Base-by-base conservation (phyloP, 2,888 invertebrate genomes). In the Idaea biselata region DNA sequence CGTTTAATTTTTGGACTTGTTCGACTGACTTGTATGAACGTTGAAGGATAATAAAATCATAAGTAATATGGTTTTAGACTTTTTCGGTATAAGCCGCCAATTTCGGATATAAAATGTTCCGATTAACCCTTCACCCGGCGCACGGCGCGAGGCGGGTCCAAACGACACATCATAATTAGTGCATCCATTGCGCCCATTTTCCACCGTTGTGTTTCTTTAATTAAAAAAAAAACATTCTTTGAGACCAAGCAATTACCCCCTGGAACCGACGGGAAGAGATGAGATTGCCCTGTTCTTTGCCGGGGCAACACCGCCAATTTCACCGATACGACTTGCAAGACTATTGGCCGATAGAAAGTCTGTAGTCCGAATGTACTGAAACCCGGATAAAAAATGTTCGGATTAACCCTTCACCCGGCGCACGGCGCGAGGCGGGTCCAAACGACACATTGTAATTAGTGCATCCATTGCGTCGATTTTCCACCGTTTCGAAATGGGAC, bases 401-500 rank as follows among this genome's bases (percentile, higher is more conserved):
- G 59, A 33, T 59, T 59, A 59, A 33, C 59, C 59, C 18, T 59
- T 53, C 59, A 53, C 44, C 16, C 58, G 16, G 18, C 14, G 44
- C 44, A 44, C 18, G 18, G 56, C 6, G 56, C 17, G 56, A 14
- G 70, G 71, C 69, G 73, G 73, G 70, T 71, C 70, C 69, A 69
- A 72, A 70, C 71, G 69, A 71, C 71, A 70, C 70, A 72, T 66
- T 57, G 73, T 75, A 76, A 77, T 76, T 76, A 75, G 74, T 74
- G 73, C 57, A 59, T 53, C 18, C 53, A 56, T 6, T n/a, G 6
- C 53, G 72, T 63, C 71, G 70, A 74, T 71, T 75, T 68, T 72
- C 73, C 60, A 69, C 68, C 58, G 58, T 7, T 44, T 44, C 44
- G 7, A 8, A 44, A 25, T 25, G 25, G 25, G 25, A 44, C 44